These are phyloP conservation scores for Andrena marginata DNA, from an alignment of 2,888 invertebrate species.

Conservation along the genomic window DNA sequence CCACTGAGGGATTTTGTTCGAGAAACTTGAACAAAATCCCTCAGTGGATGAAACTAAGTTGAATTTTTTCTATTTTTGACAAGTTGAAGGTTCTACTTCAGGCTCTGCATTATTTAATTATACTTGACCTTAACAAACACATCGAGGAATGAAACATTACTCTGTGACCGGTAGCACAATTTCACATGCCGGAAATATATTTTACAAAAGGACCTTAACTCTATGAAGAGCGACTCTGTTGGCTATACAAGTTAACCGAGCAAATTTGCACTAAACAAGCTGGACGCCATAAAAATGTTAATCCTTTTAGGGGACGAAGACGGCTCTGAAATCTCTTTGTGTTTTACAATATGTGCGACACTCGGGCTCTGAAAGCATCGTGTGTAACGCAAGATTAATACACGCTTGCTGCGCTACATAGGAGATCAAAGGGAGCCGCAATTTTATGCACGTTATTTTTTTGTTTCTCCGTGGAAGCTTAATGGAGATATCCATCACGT, in stretches of 20 bases:
- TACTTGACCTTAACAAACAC: too few relatives aligned
- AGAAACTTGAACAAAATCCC: too few relatives aligned
- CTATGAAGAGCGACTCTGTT: conserved; percentile 13
- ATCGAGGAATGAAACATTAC: background rate
- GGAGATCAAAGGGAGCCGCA: conserved; percentile 45
- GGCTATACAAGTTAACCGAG: conserved; percentile 43
- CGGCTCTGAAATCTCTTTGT: conserved; percentile 36
- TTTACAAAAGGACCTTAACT: background rate
- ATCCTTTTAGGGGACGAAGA: conserved; percentile 17
- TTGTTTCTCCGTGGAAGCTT: conserved; percentile 3
- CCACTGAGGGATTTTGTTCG: too few relatives aligned
- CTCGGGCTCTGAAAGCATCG: conserved; percentile 39
- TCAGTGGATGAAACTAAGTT: too few relatives aligned
- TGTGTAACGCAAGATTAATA: conserved; percentile 52
- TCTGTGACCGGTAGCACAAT: conserved; percentile 7
- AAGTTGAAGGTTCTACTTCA: too few relatives aligned
- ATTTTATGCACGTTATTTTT: conserved; percentile 38
- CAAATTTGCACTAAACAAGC: conserved; percentile 32
- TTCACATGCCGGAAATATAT: conserved; percentile 20
- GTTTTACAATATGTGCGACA: conserved; percentile 50
- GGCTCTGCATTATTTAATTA: too few relatives aligned
- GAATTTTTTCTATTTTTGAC: too few relatives aligned
- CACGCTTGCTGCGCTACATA: conserved; percentile 12
- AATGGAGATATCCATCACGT: conserved; percentile 52
- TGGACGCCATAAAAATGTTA: conserved; percentile 41